These are phyloP conservation scores for Yponomeuta evonymella DNA, from an alignment of 2,888 invertebrate genomes.

Conservation along the genomic window DNA sequence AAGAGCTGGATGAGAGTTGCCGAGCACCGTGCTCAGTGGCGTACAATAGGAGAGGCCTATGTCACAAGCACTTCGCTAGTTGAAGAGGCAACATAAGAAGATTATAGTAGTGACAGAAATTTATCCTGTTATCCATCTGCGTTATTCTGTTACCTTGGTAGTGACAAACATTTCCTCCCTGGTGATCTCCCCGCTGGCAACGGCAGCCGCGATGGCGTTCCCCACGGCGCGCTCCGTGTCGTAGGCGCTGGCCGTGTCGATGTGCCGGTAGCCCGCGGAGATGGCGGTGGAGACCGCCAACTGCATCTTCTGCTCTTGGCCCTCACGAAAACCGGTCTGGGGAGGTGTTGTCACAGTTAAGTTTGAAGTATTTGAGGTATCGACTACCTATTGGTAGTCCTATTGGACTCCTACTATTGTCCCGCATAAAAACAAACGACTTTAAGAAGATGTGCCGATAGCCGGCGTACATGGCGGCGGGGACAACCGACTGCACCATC, in stretches of 20 bases:
- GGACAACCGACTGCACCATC: too few relatives aligned
- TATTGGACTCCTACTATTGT: too few relatives aligned
- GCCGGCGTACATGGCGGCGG: too few relatives aligned
- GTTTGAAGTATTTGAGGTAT: background rate
- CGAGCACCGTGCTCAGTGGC: too few relatives aligned
- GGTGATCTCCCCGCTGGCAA: slow-evolving; percentile 59
- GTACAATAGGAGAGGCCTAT: too few relatives aligned
- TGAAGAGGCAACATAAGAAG: too few relatives aligned
- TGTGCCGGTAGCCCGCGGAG: slow-evolving; percentile 68
- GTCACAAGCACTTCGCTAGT: too few relatives aligned
- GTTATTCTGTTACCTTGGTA: slow-evolving; percentile 57
- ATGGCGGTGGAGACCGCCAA: slow-evolving; percentile 69
- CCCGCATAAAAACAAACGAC: too few relatives aligned
- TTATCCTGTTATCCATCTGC: too few relatives aligned
- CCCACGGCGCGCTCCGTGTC: slow-evolving; percentile 71
- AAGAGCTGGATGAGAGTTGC: too few relatives aligned
- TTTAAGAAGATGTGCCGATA: too few relatives aligned
- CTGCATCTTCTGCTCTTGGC: slow-evolving; percentile 29
- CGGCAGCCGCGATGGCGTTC: slow-evolving; percentile 59
- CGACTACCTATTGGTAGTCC: background rate
- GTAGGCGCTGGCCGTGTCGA: slow-evolving; percentile 71
- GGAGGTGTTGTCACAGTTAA: background rate
- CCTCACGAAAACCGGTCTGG: background rate
- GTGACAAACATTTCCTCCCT: slow-evolving; percentile 74
- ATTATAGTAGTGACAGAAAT: too few relatives aligned